These are phyloP conservation scores for Himalopsyche tibetana DNA, from an alignment of 2,888 invertebrate species.

Conservation along the genomic window DNA sequence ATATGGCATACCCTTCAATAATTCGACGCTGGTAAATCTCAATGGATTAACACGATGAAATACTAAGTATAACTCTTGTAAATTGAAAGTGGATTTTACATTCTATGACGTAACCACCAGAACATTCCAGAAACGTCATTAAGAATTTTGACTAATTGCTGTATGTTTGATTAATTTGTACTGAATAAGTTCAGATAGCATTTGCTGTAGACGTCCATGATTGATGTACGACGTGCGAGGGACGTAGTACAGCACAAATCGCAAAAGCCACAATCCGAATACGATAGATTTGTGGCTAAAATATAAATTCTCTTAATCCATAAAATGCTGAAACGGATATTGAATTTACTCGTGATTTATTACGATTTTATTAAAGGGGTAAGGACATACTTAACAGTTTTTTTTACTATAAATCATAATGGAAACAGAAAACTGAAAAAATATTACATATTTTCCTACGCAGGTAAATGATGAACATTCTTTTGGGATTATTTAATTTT, in stretches of 20 bases:
- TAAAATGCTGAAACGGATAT: not conserved
- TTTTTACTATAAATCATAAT: too few species aligned
- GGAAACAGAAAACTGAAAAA: too few species aligned
- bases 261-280: constrained; percentile 27
- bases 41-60: too few species aligned
- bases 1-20: too few species aligned
- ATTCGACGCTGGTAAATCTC: too few species aligned
- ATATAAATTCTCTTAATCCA: not conserved
- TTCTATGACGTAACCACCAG: not conserved
- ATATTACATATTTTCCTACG: too few species aligned
- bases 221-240: not conserved
- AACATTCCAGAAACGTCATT: constrained; percentile 19
- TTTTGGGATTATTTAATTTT: too few species aligned
- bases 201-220: constrained; percentile 9
- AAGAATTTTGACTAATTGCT: constrained; percentile 41
- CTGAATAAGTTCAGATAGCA: constrained; percentile 40
- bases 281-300: not conserved
- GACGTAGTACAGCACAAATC: not conserved
- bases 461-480: too few species aligned
- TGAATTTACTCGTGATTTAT: too few species aligned
- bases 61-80: too few species aligned
- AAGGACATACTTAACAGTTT: too few species aligned
- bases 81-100: not conserved
- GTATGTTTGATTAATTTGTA: constrained; percentile 38
- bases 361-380: too few species aligned